phyloP scores from a whole-genome alignment of 2,888 invertebrate genomes.

The Electrophaes corylata region DNA sequence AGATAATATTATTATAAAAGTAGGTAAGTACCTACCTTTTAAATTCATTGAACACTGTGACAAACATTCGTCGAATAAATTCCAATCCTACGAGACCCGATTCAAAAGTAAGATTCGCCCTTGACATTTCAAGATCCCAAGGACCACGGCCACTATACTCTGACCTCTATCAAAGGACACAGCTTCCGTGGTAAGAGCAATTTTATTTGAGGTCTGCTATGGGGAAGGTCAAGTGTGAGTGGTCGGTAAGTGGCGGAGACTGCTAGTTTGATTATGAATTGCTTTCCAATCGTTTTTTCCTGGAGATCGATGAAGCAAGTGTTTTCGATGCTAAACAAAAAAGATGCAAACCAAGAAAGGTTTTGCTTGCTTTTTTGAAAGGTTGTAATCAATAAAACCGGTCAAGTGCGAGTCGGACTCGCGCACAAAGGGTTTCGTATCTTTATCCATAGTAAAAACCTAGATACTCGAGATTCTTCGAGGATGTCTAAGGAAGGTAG shows the following conservation, averaged over 20 bases:
- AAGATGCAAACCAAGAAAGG: too few relatives aligned
- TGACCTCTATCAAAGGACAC: constrained; percentile 30
- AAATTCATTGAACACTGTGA: neutral
- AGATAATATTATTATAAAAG: too few relatives aligned
- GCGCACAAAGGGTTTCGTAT: too few relatives aligned
- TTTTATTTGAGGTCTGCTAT: constrained; percentile 35
- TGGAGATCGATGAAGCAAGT: neutral
- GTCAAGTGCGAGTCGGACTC: too few relatives aligned
- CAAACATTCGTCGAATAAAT: constrained; percentile 1
- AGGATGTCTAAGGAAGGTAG: too few relatives aligned
- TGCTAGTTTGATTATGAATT: constrained; percentile 50
- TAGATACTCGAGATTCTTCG: too few relatives aligned
- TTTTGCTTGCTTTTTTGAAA: too few relatives aligned
- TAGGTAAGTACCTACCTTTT: too few relatives aligned
- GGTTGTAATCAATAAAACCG: too few relatives aligned
- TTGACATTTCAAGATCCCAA: constrained; percentile 31
- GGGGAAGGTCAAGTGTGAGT: constrained; percentile 46
- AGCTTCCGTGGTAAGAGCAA: constrained; percentile 36
- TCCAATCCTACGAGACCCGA: constrained; percentile 2
- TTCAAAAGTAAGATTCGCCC: constrained; percentile 11
- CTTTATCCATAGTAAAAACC: too few relatives aligned
- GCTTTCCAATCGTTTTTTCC: neutral
- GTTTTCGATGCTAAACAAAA: too few relatives aligned
- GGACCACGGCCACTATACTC: constrained; percentile 40
- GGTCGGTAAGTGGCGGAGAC: constrained; percentile 49